phyloP scores from a whole-genome alignment of 2,888 invertebrate species.

The Merodon equestris region DNA sequence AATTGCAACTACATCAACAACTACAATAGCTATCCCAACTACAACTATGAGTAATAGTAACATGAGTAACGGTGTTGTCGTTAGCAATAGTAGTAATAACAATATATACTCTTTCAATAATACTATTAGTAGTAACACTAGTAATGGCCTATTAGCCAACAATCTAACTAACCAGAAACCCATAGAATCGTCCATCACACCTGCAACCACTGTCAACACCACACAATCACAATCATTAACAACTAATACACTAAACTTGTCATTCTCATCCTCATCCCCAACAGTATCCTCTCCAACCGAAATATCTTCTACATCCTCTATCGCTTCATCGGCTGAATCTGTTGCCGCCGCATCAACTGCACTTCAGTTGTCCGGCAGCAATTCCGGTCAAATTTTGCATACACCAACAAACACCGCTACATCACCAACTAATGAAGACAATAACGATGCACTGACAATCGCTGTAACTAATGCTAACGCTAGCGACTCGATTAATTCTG shows the following conservation, averaged over 20 bases:
- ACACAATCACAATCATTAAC: slow-evolving; percentile 56
- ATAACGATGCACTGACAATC: slow-evolving; percentile 62
- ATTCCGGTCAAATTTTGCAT: slow-evolving; percentile 22
- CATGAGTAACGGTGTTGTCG: slow-evolving; percentile 71
- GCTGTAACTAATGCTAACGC: slow-evolving; percentile 62
- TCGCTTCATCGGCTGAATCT: slow-evolving; percentile 24
- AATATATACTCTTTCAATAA: slow-evolving; percentile 55
- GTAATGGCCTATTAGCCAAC: slow-evolving; percentile 79
- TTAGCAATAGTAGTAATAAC: slow-evolving; percentile 70
- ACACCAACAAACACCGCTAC: slow-evolving; percentile 33
- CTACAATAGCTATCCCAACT: slow-evolving; percentile 56
- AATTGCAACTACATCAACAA: slow-evolving; percentile 63
- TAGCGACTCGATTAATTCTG: slow-evolving; percentile 39
- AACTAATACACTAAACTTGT: slow-evolving; percentile 50
- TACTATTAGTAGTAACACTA: slow-evolving; percentile 60
- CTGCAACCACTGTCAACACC: slow-evolving; percentile 72
- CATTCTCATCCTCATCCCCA: slow-evolving; percentile 61
- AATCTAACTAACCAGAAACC: slow-evolving; percentile 51
- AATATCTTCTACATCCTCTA: slow-evolving; percentile 54
- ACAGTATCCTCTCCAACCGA: slow-evolving; percentile 38
- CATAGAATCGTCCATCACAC: slow-evolving; percentile 71
- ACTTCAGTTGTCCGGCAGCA: slow-evolving; percentile 71
- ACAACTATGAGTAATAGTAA: slow-evolving; percentile 65
- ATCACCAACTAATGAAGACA: slow-evolving; percentile 14
- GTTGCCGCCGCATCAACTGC: slow-evolving; percentile 31